phyloP scores from a whole-genome alignment of 2,888 invertebrate genomes.

The Acleris sparsana region DNA sequence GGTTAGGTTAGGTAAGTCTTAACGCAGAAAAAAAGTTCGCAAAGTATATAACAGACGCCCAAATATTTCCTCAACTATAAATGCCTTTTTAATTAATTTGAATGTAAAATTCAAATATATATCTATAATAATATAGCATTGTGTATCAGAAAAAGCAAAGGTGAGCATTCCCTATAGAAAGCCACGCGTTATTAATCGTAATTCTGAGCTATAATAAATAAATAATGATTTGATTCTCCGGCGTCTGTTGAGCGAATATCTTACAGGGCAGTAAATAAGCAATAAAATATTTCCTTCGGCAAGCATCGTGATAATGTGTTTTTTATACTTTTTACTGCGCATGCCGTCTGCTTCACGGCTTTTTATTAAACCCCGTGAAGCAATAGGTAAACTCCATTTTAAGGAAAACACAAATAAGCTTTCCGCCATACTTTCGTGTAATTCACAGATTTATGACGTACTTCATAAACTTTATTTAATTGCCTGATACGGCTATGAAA shows the following conservation, averaged over 20 bases:
- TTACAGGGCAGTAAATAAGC: conserved; percentile 33
- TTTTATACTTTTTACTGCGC: conserved; percentile 32
- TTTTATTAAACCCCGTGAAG: conserved; percentile 27
- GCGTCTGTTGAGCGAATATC: not conserved
- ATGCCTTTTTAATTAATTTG: too few species aligned
- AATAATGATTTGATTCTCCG: not conserved
- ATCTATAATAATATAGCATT: too few species aligned
- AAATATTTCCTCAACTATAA: too few species aligned
- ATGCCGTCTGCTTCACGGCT: conserved; percentile 23
- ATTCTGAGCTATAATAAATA: not conserved
- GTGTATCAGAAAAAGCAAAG: too few species aligned
- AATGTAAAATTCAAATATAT: too few species aligned
- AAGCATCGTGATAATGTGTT: conserved; percentile 30
- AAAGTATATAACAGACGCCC: too few species aligned
- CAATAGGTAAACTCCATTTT: conserved; percentile 33
- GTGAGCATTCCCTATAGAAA: not conserved
- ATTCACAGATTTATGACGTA: conserved; percentile 26
- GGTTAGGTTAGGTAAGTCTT: too few species aligned
- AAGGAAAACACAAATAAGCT: conserved; percentile 36
- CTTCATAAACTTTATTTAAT: conserved; percentile 30
- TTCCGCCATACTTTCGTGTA: conserved; percentile 19
- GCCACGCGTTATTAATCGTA: too few species aligned
- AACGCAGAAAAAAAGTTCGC: too few species aligned
- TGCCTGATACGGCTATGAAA: conserved; percentile 6
- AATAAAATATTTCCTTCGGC: conserved; percentile 29